A percentile compares a stretch with the other conserved stretches of the same genome.
These are phyloP conservation scores for Eriosoma lanigerum DNA, from an alignment of 1,140 invertebrate species.

Conservation along the genomic window DNA sequence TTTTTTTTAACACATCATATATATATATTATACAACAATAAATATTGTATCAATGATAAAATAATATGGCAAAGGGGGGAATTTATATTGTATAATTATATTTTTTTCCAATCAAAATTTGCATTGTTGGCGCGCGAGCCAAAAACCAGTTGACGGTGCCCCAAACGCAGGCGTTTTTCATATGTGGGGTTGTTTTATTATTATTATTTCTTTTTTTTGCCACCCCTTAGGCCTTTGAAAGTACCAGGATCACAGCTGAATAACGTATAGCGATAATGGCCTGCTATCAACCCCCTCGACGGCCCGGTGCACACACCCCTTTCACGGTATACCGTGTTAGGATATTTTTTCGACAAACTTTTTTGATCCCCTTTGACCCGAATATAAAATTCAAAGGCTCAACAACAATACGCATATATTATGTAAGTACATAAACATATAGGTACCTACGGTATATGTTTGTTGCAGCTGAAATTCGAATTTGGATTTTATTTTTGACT, in stretches of 20 bases:
- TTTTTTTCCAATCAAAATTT: too few species aligned
- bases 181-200: not conserved
- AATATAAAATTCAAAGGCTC: not conserved
- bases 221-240: slow-evolving; percentile 26
- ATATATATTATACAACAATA: too few species aligned
- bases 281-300: slow-evolving; percentile 3
- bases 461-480: not conserved
- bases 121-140: not conserved
- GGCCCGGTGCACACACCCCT: slow-evolving; percentile 15
- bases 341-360: too few species aligned
- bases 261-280: not conserved
- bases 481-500: not conserved
- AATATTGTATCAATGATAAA: too few species aligned
- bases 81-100: too few species aligned
- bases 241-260: slow-evolving; percentile 17
- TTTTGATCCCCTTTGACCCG: not conserved
- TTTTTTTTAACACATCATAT: too few species aligned
- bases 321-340: too few species aligned
- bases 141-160: not conserved
- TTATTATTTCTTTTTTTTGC: not conserved
- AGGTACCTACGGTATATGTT: not conserved
- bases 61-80: too few species aligned
- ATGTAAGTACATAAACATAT: too few species aligned
- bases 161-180: not conserved
- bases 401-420: not conserved